A percentile compares a stretch with the other conserved stretches of the same genome.
Evolutionary conservation across 2,888 invertebrate genomes (phyloP).

Genomic region (Myopa tessellatipennis): DNA sequence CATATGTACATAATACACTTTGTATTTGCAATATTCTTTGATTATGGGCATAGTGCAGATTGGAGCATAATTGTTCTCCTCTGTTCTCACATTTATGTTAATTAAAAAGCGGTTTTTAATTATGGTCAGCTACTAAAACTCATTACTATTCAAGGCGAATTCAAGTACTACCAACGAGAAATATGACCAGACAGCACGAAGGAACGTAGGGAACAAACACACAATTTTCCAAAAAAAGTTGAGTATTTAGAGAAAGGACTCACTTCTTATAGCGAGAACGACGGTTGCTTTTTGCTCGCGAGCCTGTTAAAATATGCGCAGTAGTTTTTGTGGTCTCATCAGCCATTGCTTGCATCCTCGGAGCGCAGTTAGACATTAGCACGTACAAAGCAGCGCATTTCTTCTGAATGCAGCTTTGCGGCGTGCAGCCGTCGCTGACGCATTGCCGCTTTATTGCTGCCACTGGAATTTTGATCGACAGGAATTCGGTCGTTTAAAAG

Average conservation of each 20-base stretch:
- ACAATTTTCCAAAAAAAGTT: background rate
- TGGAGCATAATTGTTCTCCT: no score
- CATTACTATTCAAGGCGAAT: background rate
- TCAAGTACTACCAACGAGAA: background rate
- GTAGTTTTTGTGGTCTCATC: constrained; percentile 19
- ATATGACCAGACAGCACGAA: background rate
- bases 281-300: constrained; percentile 14
- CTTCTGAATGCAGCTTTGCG: background rate
- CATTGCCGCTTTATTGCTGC: constrained; percentile 52
- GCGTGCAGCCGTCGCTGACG: background rate
- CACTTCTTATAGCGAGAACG: background rate
- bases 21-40: no score
- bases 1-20: background rate
- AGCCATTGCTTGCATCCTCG: constrained; percentile 17
- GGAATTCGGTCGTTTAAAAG: constrained; percentile 68
- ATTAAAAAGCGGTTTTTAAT: no score
- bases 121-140: no score
- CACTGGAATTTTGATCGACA: constrained; percentile 69
- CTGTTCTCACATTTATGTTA: no score
- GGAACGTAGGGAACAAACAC: background rate
- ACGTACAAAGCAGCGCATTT: constrained; percentile 38
- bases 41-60: no score
- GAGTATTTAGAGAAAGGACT: background rate
- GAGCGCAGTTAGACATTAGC: constrained; percentile 40
- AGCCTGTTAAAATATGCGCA: constrained; percentile 23